phyloP scores from a whole-genome alignment of 1,140 invertebrate species.

The Potamilus streckersoni region DNA sequence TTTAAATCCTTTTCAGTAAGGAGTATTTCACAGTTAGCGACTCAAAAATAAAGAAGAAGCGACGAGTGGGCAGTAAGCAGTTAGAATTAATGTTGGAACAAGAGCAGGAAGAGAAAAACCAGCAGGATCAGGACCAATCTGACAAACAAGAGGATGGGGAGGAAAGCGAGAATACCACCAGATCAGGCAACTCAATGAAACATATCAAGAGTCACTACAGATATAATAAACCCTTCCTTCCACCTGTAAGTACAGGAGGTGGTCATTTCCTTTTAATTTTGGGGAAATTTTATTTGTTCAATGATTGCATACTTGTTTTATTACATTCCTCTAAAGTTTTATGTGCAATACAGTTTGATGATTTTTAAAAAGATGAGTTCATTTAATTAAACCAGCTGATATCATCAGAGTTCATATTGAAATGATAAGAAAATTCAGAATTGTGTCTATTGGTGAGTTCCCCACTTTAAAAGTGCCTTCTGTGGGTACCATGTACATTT shows the following conservation, averaged over 20 bases:
- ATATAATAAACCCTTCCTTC: conserved; percentile 57
- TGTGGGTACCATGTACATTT: too few relatives aligned
- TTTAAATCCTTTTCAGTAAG: conserved; percentile 46
- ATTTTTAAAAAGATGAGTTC: too few relatives aligned
- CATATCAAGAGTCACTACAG: conserved; percentile 56
- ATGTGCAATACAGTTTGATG: too few relatives aligned
- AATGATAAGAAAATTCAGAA: too few relatives aligned
- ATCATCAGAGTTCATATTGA: too few relatives aligned
- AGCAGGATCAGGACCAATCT: not conserved
- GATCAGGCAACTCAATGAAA: conserved; percentile 28
- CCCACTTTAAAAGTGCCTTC: too few relatives aligned
- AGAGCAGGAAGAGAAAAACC: conserved; percentile 31
- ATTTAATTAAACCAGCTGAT: too few relatives aligned
- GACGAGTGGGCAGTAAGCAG: conserved; percentile 48
- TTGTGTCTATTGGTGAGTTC: too few relatives aligned
- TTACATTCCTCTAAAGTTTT: too few relatives aligned
- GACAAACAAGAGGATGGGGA: conserved; percentile 6
- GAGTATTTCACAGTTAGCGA: conserved; percentile 56
- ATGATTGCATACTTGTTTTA: too few relatives aligned
- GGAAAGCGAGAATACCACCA: conserved; percentile 9
- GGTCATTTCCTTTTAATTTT: not conserved
- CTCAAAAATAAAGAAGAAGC: conserved; percentile 55
- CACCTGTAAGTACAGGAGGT: conserved; percentile 47
- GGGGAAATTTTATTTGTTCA: not conserved
- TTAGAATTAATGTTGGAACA: conserved; percentile 51